A percentile compares a stretch with the other conserved stretches of the same genome.
These are phyloP conservation scores for Drosophila nr. perissopoda DNA, from an alignment of 2,888 invertebrate species.

Conservation along the genomic window DNA sequence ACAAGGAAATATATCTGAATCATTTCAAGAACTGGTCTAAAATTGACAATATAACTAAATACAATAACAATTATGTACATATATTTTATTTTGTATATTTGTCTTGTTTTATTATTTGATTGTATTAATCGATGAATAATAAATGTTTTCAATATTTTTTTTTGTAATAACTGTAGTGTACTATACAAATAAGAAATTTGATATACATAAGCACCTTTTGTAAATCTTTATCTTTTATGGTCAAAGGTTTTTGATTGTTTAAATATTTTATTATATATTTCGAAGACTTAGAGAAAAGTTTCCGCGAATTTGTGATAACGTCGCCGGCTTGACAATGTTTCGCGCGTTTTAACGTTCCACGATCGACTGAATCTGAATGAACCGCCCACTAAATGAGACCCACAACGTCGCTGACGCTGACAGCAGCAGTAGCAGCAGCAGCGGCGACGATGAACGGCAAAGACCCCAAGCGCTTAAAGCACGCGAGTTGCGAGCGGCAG, in stretches of 20 bases:
- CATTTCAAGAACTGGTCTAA: background rate
- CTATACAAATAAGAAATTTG: background rate
- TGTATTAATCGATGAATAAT: no score
- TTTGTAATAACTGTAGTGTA: background rate
- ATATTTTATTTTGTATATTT: background rate
- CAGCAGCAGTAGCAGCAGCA: conserved; percentile 7
- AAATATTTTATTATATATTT: conserved; percentile 2
- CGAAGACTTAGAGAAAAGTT: conserved; percentile 7
- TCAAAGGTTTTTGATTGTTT: conserved; percentile 7
- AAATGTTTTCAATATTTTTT: no score
- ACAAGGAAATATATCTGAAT: background rate
- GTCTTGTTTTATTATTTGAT: background rate
- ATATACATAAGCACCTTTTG: conserved; percentile 9
- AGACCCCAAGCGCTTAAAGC: conserved; percentile 53
- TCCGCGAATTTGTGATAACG: conserved; percentile 43
- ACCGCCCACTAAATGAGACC: conserved; percentile 61
- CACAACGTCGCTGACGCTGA: conserved; percentile 24
- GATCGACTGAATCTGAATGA: conserved; percentile 65
- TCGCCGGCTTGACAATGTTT: conserved; percentile 42
- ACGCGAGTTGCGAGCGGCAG: conserved; percentile 71
- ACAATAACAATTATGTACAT: background rate
- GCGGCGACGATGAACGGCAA: conserved; percentile 40
- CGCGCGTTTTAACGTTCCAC: conserved; percentile 62
- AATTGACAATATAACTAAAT: background rate
- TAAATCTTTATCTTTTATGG: conserved; percentile 8